A percentile compares a stretch with the other conserved stretches of the same genome.
phyloP scores from a whole-genome alignment of 2,797 vertebrate species.

The Eurystomus glaucurus region DNA sequence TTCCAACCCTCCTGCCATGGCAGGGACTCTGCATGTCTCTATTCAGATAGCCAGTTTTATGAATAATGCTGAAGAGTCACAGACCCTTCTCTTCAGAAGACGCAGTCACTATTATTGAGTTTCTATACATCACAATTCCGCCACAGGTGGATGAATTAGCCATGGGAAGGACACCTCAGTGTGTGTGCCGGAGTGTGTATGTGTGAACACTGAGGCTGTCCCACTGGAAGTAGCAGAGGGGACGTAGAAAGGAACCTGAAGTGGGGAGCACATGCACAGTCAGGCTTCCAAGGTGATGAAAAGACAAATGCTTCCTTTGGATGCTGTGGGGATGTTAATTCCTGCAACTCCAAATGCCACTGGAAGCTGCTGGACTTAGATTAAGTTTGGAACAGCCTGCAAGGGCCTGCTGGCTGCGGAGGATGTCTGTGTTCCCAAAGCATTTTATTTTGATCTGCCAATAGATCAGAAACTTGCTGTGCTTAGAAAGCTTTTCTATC shows the following conservation, averaged over 20 bases:
- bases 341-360: neutral
- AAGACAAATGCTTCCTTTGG: neutral
- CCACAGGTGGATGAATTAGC: neutral
- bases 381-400: neutral
- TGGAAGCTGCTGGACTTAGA: neutral
- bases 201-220: neutral
- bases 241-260: accelerated
- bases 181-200: neutral
- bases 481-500: neutral
- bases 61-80: neutral
- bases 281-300: neutral
- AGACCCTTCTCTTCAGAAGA: neutral
- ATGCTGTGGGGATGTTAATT: neutral
- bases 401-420: neutral
- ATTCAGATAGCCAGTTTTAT: neutral
- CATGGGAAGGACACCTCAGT: neutral
- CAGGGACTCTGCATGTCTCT: neutral
- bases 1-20: no score
- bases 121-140: neutral
- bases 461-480: neutral
- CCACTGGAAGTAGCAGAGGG: neutral
- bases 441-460: constrained; percentile 6
- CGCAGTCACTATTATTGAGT: neutral
- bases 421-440: neutral
- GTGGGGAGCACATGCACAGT: accelerated